Evolutionary conservation across 2,888 invertebrate species (phyloP).

Genomic region (Euclidia mi): DNA sequence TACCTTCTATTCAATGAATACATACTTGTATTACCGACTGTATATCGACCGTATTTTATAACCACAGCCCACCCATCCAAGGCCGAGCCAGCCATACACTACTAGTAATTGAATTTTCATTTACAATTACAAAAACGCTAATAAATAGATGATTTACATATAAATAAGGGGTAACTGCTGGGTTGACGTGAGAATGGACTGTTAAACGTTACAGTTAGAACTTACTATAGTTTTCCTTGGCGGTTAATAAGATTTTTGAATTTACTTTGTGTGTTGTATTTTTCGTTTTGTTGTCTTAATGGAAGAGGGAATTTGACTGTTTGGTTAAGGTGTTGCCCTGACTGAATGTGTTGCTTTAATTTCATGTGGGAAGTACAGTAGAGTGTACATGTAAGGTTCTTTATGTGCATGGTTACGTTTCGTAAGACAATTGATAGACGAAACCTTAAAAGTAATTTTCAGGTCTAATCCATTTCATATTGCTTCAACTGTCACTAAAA

Average conservation of each 20-base stretch:
- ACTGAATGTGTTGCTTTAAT: neutral
- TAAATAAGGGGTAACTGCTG: constrained; percentile 43
- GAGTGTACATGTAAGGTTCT: neutral
- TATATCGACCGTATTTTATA: no score
- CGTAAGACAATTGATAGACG: no score
- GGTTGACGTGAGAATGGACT: constrained; percentile 53
- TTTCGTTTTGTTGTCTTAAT: constrained; percentile 42
- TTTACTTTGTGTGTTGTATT: constrained; percentile 6
- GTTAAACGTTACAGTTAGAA: constrained; percentile 22
- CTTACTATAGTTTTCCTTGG: constrained; percentile 18
- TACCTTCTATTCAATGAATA: no score
- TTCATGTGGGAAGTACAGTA: no score
- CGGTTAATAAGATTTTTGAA: constrained; percentile 37
- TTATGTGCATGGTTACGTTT: no score
- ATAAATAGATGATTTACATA: constrained; percentile 57
- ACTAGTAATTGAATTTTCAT: constrained; percentile 58
- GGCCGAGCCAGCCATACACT: constrained; percentile 1
- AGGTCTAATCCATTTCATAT: no score
- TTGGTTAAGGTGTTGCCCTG: constrained; percentile 5
- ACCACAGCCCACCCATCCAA: no score
- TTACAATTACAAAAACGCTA: constrained; percentile 51
- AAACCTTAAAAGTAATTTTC: no score
- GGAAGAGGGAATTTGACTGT: constrained; percentile 30
- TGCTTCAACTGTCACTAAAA: no score
- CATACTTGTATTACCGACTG: no score